Percentiles rank a stretch among this genome's conserved stretches.
Conservation (phyloP, 2,113 vertebrate species). For the Macquaria ambigua region DNA sequence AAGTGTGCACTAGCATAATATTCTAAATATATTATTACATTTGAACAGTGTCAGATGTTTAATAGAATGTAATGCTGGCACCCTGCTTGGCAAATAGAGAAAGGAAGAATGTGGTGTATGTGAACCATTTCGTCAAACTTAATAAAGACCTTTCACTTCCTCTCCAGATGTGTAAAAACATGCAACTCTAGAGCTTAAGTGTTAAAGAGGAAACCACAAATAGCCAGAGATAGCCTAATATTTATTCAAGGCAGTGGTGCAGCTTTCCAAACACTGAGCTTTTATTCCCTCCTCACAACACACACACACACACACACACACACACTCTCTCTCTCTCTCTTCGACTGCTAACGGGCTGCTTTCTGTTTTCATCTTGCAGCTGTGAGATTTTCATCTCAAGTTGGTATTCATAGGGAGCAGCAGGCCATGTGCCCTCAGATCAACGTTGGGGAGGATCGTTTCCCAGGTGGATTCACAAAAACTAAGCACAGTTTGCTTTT, state of each 20-base stretch:
- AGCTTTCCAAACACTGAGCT: slow-evolving; percentile 81
- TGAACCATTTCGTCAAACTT: slow-evolving; percentile 16
- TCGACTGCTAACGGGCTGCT: slow-evolving; percentile 28
- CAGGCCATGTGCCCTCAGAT: slow-evolving; percentile 84
- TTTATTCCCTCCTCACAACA: slow-evolving; percentile 57
- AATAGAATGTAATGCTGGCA: not conserved
- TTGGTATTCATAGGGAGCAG: slow-evolving; percentile 80
- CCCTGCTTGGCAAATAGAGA: not conserved
- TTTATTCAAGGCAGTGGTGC: slow-evolving; percentile 78
- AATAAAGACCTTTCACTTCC: slow-evolving; percentile 47
- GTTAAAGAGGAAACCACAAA: slow-evolving; percentile 69
- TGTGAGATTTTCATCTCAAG: slow-evolving; percentile 84
- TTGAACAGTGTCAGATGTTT: not conserved
- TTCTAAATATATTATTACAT: not conserved
- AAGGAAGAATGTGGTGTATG: not conserved
- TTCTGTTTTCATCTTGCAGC: slow-evolving; percentile 79
- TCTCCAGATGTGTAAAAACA: slow-evolving; percentile 44
- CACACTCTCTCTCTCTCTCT: no score
- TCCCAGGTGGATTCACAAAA: slow-evolving; percentile 86
- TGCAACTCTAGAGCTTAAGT: slow-evolving; percentile 53
- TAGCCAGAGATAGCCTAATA: slow-evolving; percentile 62
- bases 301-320: slow-evolving; percentile 11
- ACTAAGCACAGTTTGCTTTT: slow-evolving; percentile 1
- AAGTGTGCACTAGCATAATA: not conserved
- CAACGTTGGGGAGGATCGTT: slow-evolving; percentile 85